phyloP scores from a whole-genome alignment of 2,888 invertebrate genomes.

The Oscheius sp. region DNA sequence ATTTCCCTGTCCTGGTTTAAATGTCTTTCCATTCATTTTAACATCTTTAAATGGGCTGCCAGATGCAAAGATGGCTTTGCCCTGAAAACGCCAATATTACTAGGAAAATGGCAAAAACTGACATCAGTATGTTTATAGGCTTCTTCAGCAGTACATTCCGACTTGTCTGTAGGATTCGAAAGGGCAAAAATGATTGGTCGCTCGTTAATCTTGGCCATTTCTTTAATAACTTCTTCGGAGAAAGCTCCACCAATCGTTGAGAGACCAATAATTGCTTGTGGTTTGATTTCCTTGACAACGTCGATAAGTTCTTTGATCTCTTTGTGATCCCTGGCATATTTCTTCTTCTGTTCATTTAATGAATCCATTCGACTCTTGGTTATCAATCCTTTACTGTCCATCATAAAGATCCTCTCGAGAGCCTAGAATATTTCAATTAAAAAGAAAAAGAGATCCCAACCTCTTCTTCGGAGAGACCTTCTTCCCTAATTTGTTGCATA shows the following conservation, averaged over 20 bases:
- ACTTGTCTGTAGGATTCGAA: constrained; percentile 96
- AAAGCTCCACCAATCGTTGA: constrained; percentile 93
- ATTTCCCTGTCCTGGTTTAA: constrained; percentile 93
- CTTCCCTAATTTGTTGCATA: constrained; percentile 89
- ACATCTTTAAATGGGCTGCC: constrained; percentile 95
- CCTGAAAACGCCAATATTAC: constrained; percentile 78
- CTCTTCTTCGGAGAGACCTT: constrained; percentile 80
- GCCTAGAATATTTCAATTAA: constrained; percentile 82
- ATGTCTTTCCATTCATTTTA: constrained; percentile 83
- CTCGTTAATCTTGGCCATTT: constrained; percentile 87
- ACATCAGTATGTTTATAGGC: constrained; percentile 90
- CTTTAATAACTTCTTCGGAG: constrained; percentile 85
- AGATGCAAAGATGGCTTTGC: constrained; percentile 90
- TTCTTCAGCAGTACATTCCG: constrained; percentile 98
- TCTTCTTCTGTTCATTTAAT: constrained; percentile 53
- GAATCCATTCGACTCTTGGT: constrained; percentile 78
- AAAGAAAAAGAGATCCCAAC: neutral
- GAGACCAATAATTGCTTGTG: constrained; percentile 92
- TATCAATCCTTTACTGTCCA: constrained; percentile 93
- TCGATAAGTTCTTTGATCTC: constrained; percentile 85
- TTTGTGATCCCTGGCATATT: constrained; percentile 76
- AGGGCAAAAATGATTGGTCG: constrained; percentile 95
- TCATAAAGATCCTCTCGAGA: constrained; percentile 87
- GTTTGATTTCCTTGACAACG: constrained; percentile 85
- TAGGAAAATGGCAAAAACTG: constrained; percentile 61